Base-by-base conservation (phyloP, 2,888 invertebrate species). In the Sisyra terminalis region DNA sequence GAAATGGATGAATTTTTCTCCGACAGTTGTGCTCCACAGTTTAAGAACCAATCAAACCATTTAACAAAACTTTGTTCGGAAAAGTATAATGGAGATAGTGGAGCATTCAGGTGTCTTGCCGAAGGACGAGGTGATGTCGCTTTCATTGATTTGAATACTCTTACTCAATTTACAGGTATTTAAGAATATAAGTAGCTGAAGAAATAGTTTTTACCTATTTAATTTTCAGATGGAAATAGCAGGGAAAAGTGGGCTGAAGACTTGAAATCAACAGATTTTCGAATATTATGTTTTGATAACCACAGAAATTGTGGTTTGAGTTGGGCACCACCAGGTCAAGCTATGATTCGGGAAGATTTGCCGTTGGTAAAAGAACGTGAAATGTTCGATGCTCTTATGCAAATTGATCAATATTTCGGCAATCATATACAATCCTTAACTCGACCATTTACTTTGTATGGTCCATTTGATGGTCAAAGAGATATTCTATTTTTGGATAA, bases 81-180 rank as follows among this genome's bases (percentile, higher is more conserved):
- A 29, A 52, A 54, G 8, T 58, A 60, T 11, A 57, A 57, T 10
- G 76, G 73, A 0, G 82, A 81, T 45, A 60, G 67, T 45, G 71
- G 74, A 2, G 80, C 82, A 0, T 55, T 84, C 30, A 63, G 70
- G 42, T 81, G 83, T 48, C 58, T 88, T 10, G 64, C 71, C 2
- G 73, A 77, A 46, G 76, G 73, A 0, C 68, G 66, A 45, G 82
- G 71, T 3, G 86, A 88, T 52, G 84, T 88, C 0, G 86, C 86
- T 0, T 87, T 89, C 51, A 61, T 88, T 2, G 74, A 75, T 49
- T 70, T 77, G 46, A 64, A 65, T 16, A 69, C 71, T 1, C 70
- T 70, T 36, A 71, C 75, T 45, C 70, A 72, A 52, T 71, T 76
- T 51, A 63, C 68, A 48, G 71, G 78, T 73, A 59, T 61, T 53